phyloP scores from a whole-genome alignment of 2,113 vertebrate genomes.

The Austrofundulus limnaeus region DNA sequence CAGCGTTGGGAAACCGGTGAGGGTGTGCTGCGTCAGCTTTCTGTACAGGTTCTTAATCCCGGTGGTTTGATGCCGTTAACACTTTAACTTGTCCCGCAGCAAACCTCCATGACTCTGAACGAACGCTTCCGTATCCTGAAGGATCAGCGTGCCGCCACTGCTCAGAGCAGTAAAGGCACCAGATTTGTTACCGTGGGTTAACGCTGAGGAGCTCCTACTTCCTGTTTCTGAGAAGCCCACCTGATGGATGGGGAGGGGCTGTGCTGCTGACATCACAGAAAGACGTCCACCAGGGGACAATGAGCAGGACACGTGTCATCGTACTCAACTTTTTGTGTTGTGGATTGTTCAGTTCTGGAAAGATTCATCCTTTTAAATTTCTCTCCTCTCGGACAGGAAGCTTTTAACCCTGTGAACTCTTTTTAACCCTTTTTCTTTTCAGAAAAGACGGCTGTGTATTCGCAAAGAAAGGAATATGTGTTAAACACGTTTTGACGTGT shows the following conservation, averaged over 20 bases:
- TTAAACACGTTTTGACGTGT: neutral
- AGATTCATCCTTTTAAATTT: neutral
- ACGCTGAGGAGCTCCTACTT: neutral
- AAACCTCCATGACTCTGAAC: slow-evolving; percentile 94
- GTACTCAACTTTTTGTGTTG: slow-evolving; percentile 42
- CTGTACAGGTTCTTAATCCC: too few species aligned
- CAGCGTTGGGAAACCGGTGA: slow-evolving; percentile 94
- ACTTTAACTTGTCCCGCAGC: slow-evolving; percentile 20
- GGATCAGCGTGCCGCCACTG: slow-evolving; percentile 80
- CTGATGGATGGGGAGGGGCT: slow-evolving; percentile 7
- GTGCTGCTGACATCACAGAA: slow-evolving; percentile 2
- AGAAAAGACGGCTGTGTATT: slow-evolving; percentile 23
- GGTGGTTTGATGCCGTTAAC: too few species aligned
- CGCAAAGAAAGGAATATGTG: slow-evolving; percentile 8
- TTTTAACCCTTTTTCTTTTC: slow-evolving; percentile 3
- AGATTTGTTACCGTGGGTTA: slow-evolving; percentile 95
- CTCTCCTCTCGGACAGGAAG: neutral
- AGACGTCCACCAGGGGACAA: neutral
- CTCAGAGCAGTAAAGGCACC: slow-evolving; percentile 82
- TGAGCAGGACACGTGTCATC: slow-evolving; percentile 21
- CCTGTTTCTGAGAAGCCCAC: slow-evolving; percentile 17
- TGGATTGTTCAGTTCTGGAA: slow-evolving; percentile 29
- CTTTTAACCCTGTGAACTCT: slow-evolving; percentile 5
- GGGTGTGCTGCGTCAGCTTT: neutral
- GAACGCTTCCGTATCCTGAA: slow-evolving; percentile 96